Conservation (phyloP, 2,888 invertebrate species). For the Volucella zonaria region DNA sequence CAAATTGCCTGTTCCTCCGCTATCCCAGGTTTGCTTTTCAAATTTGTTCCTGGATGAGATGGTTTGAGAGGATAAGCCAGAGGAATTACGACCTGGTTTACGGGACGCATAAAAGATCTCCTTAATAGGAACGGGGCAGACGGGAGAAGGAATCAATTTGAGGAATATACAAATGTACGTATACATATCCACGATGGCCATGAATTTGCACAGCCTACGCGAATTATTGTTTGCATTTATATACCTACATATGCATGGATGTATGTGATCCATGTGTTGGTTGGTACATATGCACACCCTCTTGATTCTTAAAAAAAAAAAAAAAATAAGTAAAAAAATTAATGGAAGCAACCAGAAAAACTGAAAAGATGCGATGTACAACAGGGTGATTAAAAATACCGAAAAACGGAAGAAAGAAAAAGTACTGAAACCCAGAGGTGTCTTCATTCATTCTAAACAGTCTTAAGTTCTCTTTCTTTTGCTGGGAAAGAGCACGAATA, state of each 20-base stretch:
- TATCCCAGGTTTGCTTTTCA: conserved; percentile 35
- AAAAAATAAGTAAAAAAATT: too few relatives aligned
- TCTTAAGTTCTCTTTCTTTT: too few relatives aligned
- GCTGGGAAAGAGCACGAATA: too few relatives aligned
- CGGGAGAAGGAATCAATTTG: conserved; percentile 27
- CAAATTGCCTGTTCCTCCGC: conserved; percentile 28
- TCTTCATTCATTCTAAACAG: too few relatives aligned
- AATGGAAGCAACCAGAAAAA: neutral
- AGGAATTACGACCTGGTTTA: conserved; percentile 70
- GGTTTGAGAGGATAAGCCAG: conserved; percentile 3
- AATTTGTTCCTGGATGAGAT: conserved; percentile 19
- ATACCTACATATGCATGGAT: neutral
- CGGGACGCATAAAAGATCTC: conserved; percentile 29
- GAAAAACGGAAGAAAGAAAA: too few relatives aligned
- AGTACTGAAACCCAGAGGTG: too few relatives aligned
- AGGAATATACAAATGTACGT: conserved; percentile 24
- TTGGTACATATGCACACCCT: conserved; percentile 1
- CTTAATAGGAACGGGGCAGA: conserved; percentile 18
- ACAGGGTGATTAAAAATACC: conserved; percentile 29
- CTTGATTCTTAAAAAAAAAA: neutral
- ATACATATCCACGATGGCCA: conserved; percentile 28
- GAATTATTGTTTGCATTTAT: conserved; percentile 12
- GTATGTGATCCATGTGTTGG: neutral
- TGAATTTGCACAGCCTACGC: conserved; percentile 54
- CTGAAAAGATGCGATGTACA: neutral